Percentiles rank a stretch among this genome's conserved stretches.
These are phyloP conservation scores for Leptatherina wallacei DNA, from an alignment of 2,797 vertebrate genomes.

Conservation along the genomic window DNA sequence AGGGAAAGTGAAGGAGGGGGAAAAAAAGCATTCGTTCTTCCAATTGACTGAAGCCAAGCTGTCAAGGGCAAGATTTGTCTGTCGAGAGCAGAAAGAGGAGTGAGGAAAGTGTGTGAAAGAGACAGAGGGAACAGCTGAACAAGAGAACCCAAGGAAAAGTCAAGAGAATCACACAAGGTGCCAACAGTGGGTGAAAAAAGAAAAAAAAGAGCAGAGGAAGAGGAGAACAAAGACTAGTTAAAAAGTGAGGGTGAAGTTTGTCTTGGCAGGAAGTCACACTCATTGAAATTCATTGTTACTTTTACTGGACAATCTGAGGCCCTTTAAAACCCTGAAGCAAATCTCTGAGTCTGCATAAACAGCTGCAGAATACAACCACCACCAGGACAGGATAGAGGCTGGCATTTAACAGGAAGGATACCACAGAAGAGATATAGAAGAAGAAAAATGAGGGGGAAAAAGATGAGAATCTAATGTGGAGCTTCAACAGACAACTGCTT, in stretches of 20 bases:
- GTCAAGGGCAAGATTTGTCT: constrained; percentile 63
- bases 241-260: constrained; percentile 57
- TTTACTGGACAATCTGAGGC: constrained; percentile 63
- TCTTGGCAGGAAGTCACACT: constrained; percentile 64
- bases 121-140: constrained; percentile 26
- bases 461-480: constrained; percentile 12
- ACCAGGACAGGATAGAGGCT: constrained; percentile 9
- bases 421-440: constrained; percentile 4
- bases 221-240: constrained; percentile 40
- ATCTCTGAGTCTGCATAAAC: constrained; percentile 46
- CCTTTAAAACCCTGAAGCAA: constrained; percentile 59
- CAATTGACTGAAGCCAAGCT: constrained; percentile 70
- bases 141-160: constrained; percentile 23
- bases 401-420: constrained; percentile 16
- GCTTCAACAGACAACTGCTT: constrained; percentile 19
- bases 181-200: constrained; percentile 30
- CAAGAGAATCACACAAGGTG: constrained; percentile 47
- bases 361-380: constrained; percentile 17
- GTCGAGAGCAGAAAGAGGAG: constrained; percentile 36
- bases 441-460: not conserved
- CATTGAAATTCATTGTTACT: constrained; percentile 68
- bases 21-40: constrained; percentile 60
- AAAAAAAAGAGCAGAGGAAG: constrained; percentile 17
- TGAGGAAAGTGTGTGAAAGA: constrained; percentile 6
- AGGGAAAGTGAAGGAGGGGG: constrained; percentile 22